Evolutionary conservation across 2,888 invertebrate species (phyloP).

Genomic region (Mimachlamys varia): DNA sequence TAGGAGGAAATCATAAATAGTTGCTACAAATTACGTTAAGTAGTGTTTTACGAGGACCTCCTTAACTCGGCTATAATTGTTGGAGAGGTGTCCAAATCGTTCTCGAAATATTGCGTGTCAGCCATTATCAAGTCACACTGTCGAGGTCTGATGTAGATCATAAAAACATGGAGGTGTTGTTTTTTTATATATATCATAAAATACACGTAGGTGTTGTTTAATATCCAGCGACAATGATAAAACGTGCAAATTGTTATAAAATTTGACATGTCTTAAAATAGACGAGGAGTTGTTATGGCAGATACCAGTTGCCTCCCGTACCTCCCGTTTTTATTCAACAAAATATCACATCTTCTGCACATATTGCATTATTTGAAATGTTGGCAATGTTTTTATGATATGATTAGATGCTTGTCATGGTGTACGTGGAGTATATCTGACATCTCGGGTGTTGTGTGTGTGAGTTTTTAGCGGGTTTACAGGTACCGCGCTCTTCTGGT

Average conservation of each 20-base stretch:
- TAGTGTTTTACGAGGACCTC: background rate
- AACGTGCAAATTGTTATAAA: constrained; percentile 10
- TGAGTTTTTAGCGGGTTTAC: constrained; percentile 22
- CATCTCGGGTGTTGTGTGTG: constrained; percentile 8
- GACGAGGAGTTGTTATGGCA: background rate
- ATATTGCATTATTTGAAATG: constrained; percentile 23
- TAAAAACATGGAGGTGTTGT: constrained; percentile 8
- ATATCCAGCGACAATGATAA: background rate
- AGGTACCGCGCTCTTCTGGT: background rate
- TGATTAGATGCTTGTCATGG: background rate
- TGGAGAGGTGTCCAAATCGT: background rate
- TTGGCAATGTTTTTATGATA: background rate
- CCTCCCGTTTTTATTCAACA: background rate
- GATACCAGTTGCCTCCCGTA: constrained; percentile 22
- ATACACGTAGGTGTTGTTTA: constrained; percentile 4
- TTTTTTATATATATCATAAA: background rate
- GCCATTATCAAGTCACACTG: background rate
- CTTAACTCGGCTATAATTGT: background rate
- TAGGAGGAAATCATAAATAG: background rate
- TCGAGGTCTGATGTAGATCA: background rate
- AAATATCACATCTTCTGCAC: constrained; percentile 31
- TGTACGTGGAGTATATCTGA: background rate
- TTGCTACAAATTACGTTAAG: background rate
- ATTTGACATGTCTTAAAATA: constrained; percentile 29
- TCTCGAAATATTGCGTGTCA: background rate